Evolutionary conservation across 2,797 vertebrate species (phyloP).

Genomic region (Enteromius viviparus): DNA sequence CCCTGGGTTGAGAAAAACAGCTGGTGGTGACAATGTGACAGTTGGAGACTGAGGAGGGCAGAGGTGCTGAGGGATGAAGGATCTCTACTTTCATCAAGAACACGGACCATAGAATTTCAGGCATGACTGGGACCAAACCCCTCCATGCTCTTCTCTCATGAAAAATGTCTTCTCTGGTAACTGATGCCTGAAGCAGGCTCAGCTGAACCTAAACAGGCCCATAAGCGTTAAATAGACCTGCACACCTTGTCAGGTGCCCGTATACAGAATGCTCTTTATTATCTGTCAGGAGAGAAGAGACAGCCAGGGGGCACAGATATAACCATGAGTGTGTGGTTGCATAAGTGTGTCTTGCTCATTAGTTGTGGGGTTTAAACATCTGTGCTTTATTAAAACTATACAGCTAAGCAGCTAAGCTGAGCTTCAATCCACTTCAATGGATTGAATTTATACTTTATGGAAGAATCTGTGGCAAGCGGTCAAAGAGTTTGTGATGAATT

Average conservation of each 20-base stretch:
- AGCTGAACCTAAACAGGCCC: conserved; percentile 24
- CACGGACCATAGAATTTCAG: conserved; percentile 62
- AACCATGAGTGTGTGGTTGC: conserved; percentile 11
- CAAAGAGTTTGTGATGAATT: conserved; percentile 8
- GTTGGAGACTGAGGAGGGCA: conserved; percentile 1
- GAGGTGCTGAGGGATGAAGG: conserved; percentile 68
- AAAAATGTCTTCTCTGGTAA: conserved; percentile 24
- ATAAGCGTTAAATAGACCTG: conserved; percentile 46
- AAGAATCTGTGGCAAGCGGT: background rate
- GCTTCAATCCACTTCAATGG: conserved; percentile 12
- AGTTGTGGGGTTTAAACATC: conserved; percentile 25
- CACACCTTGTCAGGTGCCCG: conserved; percentile 46
- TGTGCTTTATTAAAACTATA: conserved; percentile 19
- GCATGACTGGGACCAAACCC: conserved; percentile 46
- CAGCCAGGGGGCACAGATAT: conserved; percentile 21
- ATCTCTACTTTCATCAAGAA: conserved; percentile 68
- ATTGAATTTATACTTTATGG: conserved; percentile 6
- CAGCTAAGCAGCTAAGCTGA: conserved; percentile 26
- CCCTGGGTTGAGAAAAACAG: background rate
- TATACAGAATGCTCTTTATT: conserved; percentile 30
- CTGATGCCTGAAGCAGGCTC: conserved; percentile 40
- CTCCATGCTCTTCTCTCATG: background rate
- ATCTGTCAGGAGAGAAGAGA: conserved; percentile 12
- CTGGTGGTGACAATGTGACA: conserved; percentile 24
- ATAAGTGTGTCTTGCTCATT: conserved; percentile 10